phyloP scores from a whole-genome alignment of 2,888 invertebrate genomes.

The Drosophila picticornis region DNA sequence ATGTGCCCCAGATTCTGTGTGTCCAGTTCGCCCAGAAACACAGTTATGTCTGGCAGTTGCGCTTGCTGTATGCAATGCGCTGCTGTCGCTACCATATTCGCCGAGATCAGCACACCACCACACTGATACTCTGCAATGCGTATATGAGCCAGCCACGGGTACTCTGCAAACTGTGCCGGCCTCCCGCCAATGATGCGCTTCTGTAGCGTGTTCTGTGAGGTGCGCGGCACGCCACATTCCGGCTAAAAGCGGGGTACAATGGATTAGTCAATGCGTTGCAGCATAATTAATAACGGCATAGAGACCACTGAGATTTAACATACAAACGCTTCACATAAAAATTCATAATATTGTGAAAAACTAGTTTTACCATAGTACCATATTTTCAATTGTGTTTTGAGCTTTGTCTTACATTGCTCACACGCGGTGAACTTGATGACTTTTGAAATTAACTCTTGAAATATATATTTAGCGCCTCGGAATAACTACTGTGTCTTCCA shows the following conservation, averaged over 20 bases:
- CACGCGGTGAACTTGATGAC: constrained; percentile 34
- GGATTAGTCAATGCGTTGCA: constrained; percentile 34
- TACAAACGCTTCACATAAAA: constrained; percentile 2
- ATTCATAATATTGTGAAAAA: constrained; percentile 28
- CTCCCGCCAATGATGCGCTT: constrained; percentile 93
- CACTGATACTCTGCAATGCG: constrained; percentile 93
- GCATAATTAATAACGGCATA: constrained; percentile 46
- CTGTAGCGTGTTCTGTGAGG: constrained; percentile 86
- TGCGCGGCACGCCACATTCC: constrained; percentile 90
- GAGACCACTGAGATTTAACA: constrained; percentile 17
- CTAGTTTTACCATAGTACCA: constrained; percentile 30
- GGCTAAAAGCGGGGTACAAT: constrained; percentile 71
- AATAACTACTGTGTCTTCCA: constrained; percentile 2
- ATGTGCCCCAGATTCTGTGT: constrained; percentile 89
- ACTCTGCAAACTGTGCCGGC: constrained; percentile 90
- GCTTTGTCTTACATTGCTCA: constrained; percentile 19
- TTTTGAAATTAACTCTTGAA: constrained; percentile 20
- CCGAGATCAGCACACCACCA: constrained; percentile 92
- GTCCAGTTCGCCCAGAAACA: constrained; percentile 93
- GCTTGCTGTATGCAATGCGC: constrained; percentile 94
- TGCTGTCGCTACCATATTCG: constrained; percentile 90
- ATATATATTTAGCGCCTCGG: neutral
- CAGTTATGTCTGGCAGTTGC: constrained; percentile 89
- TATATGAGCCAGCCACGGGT: constrained; percentile 95
- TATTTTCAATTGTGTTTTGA: constrained; percentile 35